Percentiles rank a stretch among this genome's conserved stretches.
phyloP scores from a whole-genome alignment of 2,113 vertebrate genomes.

The Orthonyx spaldingii region DNA sequence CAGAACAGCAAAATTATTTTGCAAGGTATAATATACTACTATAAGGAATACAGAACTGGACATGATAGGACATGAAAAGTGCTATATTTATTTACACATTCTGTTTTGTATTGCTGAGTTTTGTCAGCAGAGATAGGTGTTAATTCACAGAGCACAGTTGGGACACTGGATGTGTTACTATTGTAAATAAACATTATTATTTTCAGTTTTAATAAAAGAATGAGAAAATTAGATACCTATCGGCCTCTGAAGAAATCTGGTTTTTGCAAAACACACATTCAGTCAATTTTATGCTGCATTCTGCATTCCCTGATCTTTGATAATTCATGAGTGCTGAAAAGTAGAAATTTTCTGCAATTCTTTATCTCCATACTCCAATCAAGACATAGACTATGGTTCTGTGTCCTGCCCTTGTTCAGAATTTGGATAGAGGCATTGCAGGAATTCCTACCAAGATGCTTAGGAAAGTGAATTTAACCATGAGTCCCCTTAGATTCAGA shows the following conservation, averaged over 20 bases:
- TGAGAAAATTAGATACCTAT: neutral
- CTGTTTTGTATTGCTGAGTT: neutral
- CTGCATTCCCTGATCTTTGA: neutral
- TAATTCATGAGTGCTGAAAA: neutral
- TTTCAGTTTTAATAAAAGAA: neutral
- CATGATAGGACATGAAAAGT: neutral
- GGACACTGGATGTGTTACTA: neutral
- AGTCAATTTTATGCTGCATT: neutral
- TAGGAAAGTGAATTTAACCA: neutral
- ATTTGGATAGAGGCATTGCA: neutral
- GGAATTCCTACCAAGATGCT: neutral
- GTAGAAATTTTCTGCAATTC: neutral
- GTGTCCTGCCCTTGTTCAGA: neutral
- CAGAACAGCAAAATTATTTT: neutral
- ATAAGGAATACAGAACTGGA: neutral
- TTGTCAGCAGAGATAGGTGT: neutral
- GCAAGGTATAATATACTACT: neutral
- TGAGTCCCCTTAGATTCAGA: neutral
- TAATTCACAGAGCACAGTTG: neutral
- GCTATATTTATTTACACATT: slow-evolving; percentile 22
- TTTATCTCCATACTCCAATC: neutral
- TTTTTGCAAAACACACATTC: neutral
- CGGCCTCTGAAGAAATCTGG: neutral
- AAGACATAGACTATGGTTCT: neutral
- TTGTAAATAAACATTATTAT: neutral